Percentiles rank a stretch among this genome's conserved stretches.
Evolutionary conservation across 2,888 invertebrate genomes (phyloP).

Genomic region (Tolmerus cingulatus): DNA sequence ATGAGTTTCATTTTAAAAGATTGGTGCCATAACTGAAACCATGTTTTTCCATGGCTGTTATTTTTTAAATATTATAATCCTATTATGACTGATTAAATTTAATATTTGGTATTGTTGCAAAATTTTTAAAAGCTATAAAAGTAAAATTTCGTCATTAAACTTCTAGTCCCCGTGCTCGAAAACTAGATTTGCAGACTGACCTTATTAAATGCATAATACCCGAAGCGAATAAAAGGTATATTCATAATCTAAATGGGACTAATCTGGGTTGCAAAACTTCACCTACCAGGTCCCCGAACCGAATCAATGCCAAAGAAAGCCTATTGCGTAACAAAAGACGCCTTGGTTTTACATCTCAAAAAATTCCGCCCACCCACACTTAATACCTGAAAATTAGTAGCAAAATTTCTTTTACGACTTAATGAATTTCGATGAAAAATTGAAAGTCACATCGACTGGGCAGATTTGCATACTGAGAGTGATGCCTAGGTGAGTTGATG

Average conservation of each 20-base stretch:
- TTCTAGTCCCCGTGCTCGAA: background rate
- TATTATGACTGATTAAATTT: background rate
- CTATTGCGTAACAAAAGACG: background rate
- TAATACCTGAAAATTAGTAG: background rate
- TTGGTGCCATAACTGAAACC: too few species aligned
- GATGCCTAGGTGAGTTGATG: background rate
- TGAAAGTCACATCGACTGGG: background rate
- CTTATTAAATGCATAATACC: background rate
- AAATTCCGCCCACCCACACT: background rate
- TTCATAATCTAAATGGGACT: background rate
- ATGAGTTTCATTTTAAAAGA: too few species aligned
- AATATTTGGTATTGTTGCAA: background rate
- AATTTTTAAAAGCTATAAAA: background rate
- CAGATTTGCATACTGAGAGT: background rate
- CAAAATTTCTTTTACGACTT: background rate
- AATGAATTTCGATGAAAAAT: background rate
- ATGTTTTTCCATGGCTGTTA: too few species aligned
- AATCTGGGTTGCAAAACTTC: background rate
- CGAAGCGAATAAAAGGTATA: background rate
- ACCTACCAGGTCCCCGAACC: background rate
- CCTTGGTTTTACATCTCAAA: background rate
- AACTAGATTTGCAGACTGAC: background rate
- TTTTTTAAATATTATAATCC: background rate
- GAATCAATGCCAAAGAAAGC: background rate
- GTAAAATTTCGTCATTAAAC: background rate